Evolutionary conservation across 1,140 invertebrate genomes (phyloP).

Genomic region (Polyergus mexicanus): DNA sequence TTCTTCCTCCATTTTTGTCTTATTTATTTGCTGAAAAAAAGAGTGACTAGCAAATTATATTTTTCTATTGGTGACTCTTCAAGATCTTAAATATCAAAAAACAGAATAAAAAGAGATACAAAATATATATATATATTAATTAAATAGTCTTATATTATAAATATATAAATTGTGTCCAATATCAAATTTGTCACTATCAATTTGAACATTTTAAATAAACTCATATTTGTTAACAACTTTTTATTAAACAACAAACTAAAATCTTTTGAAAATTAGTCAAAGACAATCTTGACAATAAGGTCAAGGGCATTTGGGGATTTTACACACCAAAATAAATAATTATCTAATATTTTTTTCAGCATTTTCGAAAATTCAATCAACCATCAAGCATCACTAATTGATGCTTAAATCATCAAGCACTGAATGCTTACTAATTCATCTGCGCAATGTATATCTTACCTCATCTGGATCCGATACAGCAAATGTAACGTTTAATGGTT

Average conservation of each 20-base stretch:
- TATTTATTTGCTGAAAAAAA: constrained; percentile 75
- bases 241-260: no score
- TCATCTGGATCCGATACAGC: constrained; percentile 94
- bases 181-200: no score
- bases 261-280: no score
- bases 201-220: no score
- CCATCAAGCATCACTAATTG: neutral
- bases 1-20: constrained; percentile 64
- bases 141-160: constrained; percentile 5
- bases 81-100: constrained; percentile 29
- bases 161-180: neutral
- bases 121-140: constrained; percentile 55
- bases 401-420: neutral
- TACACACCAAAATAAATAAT: no score
- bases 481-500: constrained; percentile 95
- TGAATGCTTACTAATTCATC: neutral
- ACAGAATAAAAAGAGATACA: constrained; percentile 7
- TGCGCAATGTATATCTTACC: constrained; percentile 80
- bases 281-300: no score
- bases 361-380: constrained; percentile 12
- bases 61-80: constrained; percentile 46
- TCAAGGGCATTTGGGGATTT: no score
- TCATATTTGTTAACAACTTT: no score
- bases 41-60: constrained; percentile 68
- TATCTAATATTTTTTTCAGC: neutral